Evolutionary conservation across 1,140 invertebrate species (phyloP).

Genomic region (Drosophila bifasciata): DNA sequence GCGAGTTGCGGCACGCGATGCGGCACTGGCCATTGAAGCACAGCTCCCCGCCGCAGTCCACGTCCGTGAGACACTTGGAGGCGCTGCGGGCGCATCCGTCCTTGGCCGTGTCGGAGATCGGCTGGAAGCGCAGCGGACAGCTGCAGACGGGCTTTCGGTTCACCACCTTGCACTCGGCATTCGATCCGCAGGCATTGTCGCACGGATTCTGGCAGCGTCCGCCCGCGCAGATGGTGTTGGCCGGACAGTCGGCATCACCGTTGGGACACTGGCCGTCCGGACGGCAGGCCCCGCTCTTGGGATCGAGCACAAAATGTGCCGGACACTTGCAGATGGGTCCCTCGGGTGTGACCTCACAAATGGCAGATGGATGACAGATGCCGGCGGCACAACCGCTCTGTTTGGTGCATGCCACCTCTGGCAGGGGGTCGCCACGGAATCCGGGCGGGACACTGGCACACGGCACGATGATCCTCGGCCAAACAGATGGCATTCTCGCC

Average conservation of each 20-base stretch:
- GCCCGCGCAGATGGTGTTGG: slow-evolving; percentile 89
- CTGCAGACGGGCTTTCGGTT: slow-evolving; percentile 90
- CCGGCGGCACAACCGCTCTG: slow-evolving; percentile 89
- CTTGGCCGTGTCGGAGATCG: slow-evolving; percentile 86
- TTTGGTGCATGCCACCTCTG: slow-evolving; percentile 91
- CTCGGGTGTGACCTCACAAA: slow-evolving; percentile 88
- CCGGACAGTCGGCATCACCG: slow-evolving; percentile 90
- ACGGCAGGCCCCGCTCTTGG: slow-evolving; percentile 88
- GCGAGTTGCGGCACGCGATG: slow-evolving; percentile 90
- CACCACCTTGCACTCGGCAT: slow-evolving; percentile 90
- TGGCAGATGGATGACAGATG: slow-evolving; percentile 91
- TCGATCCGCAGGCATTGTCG: slow-evolving; percentile 90
- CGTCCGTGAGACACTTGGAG: slow-evolving; percentile 88
- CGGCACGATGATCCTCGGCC: slow-evolving; percentile 91
- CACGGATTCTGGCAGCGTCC: slow-evolving; percentile 91
- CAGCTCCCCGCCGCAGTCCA: slow-evolving; percentile 90
- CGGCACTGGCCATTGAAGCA: slow-evolving; percentile 93
- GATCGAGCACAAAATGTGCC: slow-evolving; percentile 90
- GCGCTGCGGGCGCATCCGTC: slow-evolving; percentile 90
- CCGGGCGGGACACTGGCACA: slow-evolving; percentile 94
- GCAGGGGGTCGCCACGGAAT: slow-evolving; percentile 90
- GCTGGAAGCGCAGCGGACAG: slow-evolving; percentile 90
- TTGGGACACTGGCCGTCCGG: slow-evolving; percentile 89
- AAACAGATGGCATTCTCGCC: slow-evolving; percentile 95
- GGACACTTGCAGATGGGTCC: slow-evolving; percentile 91